Evolutionary conservation across 2,888 invertebrate species (phyloP), one percentile per base, ranked within the genome.

Genomic region (Cheilosia grossa): DNA sequence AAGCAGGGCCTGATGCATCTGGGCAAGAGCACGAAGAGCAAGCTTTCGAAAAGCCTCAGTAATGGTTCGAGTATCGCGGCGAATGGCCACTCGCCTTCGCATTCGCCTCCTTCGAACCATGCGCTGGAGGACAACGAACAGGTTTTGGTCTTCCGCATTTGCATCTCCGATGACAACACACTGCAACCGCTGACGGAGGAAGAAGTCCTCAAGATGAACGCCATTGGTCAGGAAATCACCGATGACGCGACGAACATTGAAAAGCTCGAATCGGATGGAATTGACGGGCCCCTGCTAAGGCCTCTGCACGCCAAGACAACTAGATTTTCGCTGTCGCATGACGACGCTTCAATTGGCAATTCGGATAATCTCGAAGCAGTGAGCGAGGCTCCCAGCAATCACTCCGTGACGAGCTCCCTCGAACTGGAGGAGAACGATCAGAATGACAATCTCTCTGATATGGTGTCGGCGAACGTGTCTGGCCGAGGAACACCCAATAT

Each of bases 361-460:
- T 98, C 98, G 4, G 98, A 98, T 91, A 98, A 98, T 92, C 93
- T 98, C 88, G 98, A 98, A 92, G 98, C 97, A 0, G 97, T 98
- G 30, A 98, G 98, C 2, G 98, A 98, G 91, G 98, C 98, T 0
- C 98, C 98, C 0, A 98, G 98, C 72, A 98, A 98, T 92, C 98
- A 98, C 92, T 98, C 98, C 87, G 98, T 98, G 67, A 97, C 97
- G 5, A 98, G 98, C 75, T 97, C 97, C 53, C 93, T 98, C 53
- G 98, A 98, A 89, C 93, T 98, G 74, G 97, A 97, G 91, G 95
- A 95, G 90, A 97, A 97, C 89, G 97, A 97, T 90, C 97, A 97
- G 92, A 94, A 94, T 89, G 98, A 98, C 91, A 98, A 98, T 93
- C 94, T 99, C 24, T 98, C 98, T 0, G 99, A 99, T 90, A 98